phyloP scores from a whole-genome alignment of 2,797 vertebrate genomes.

The Phyllotis vaccarum region DNA sequence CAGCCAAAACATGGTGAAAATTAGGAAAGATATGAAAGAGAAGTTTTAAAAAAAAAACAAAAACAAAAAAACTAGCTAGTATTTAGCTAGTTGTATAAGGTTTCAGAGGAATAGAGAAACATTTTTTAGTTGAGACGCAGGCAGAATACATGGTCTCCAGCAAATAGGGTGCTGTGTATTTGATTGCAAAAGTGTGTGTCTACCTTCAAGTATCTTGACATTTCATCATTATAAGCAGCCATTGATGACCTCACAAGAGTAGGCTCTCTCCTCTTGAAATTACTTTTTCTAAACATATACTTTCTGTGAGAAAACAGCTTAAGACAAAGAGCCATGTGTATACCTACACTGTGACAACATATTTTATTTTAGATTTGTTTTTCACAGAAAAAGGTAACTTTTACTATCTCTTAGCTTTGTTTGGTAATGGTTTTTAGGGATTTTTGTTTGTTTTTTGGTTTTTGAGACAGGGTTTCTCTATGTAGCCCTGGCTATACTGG shows the following conservation, averaged over 20 bases:
- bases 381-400: background rate
- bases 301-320: background rate
- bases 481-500: background rate
- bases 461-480: background rate
- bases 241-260: background rate
- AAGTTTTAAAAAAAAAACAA: background rate
- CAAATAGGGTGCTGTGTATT: background rate
- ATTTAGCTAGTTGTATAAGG: background rate
- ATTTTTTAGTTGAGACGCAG: background rate
- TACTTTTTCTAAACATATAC: background rate
- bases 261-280: background rate
- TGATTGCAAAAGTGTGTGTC: slow-evolving; percentile 4
- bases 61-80: background rate
- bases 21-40: background rate
- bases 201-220: slow-evolving; percentile 16
- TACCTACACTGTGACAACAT: background rate
- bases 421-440: background rate
- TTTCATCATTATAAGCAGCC: slow-evolving; percentile 26
- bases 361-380: background rate
- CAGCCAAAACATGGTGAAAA: slow-evolving; percentile 20
- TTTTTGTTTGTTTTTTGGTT: background rate
- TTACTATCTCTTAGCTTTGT: background rate
- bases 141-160: background rate
- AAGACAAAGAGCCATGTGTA: background rate
- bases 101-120: background rate